Evolutionary conservation across 2,888 invertebrate species (phyloP).

Genomic region (Carcina quercana): DNA sequence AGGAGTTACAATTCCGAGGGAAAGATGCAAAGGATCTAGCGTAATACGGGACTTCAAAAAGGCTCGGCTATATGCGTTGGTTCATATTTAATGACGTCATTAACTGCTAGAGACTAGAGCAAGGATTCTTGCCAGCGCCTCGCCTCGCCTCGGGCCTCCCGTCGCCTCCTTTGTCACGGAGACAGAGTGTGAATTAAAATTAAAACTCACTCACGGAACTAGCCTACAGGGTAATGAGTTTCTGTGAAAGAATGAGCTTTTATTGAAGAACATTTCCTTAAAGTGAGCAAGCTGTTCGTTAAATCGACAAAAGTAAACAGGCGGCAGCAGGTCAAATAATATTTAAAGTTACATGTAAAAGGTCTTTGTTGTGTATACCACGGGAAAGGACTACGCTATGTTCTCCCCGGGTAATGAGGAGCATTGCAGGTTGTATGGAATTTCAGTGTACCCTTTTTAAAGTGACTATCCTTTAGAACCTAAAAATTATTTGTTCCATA

Average conservation of each 20-base stretch:
- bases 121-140: too few relatives aligned
- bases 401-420: too few relatives aligned
- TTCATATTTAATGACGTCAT: slow-evolving; percentile 72
- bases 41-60: slow-evolving; percentile 13
- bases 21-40: slow-evolving; percentile 14
- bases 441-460: too few relatives aligned
- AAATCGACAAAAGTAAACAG: slow-evolving; percentile 38
- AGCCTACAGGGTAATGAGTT: slow-evolving; percentile 7
- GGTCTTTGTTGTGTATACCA: too few relatives aligned
- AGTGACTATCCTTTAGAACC: too few relatives aligned
- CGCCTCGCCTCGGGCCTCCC: slow-evolving; percentile 34
- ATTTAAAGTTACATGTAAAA: too few relatives aligned
- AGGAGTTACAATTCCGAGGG: slow-evolving; percentile 11
- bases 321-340: too few relatives aligned
- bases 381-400: too few relatives aligned
- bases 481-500: too few relatives aligned
- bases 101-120: slow-evolving; percentile 51
- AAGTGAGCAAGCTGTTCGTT: too few relatives aligned
- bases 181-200: slow-evolving; percentile 21
- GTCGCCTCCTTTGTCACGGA: slow-evolving; percentile 31
- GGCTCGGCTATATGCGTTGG: slow-evolving; percentile 24
- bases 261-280: too few relatives aligned
- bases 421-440: too few relatives aligned
- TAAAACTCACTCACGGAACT: slow-evolving; percentile 14
- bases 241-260: slow-evolving; percentile 7